A percentile compares a stretch with the other conserved stretches of the same genome.
These are phyloP conservation scores for Syncerus caffer DNA, from an alignment of 2,797 vertebrate species.

Conservation along the genomic window DNA sequence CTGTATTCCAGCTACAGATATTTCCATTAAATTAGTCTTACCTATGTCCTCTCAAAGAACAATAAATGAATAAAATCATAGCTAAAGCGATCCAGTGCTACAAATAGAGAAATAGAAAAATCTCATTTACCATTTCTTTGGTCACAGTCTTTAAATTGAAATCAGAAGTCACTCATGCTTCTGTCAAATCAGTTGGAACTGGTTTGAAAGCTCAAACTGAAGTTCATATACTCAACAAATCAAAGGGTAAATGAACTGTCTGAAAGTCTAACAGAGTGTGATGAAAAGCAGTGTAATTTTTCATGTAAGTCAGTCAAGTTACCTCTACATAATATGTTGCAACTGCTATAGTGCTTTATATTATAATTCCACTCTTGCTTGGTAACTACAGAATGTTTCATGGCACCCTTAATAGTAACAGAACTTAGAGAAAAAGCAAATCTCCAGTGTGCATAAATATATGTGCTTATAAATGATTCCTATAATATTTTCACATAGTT, in stretches of 20 bases:
- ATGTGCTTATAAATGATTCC: neutral
- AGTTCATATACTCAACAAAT: slow-evolving; percentile 49
- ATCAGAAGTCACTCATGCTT: neutral
- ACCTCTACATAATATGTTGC: neutral
- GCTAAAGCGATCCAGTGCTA: neutral
- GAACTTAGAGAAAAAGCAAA: neutral
- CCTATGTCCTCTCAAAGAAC: neutral
- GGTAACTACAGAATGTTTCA: neutral
- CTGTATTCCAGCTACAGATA: neutral
- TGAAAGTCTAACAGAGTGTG: neutral
- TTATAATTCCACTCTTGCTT: neutral
- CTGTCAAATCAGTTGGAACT: slow-evolving; percentile 43
- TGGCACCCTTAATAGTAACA: neutral
- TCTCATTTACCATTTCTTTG: neutral
- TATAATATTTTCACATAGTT: neutral
- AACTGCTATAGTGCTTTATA: neutral
- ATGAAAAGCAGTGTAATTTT: neutral
- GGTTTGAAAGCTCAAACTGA: slow-evolving; percentile 28
- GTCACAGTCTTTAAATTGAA: slow-evolving; percentile 46
- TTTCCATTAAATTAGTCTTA: slow-evolving; percentile 30
- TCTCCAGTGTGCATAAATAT: neutral
- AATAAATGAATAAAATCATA: neutral
- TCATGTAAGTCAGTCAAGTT: neutral
- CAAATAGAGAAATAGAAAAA: slow-evolving; percentile 12
- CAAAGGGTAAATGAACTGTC: slow-evolving; percentile 47